These are phyloP conservation scores for Drosophila varians DNA, from an alignment of 1,140 invertebrate species.

Conservation along the genomic window DNA sequence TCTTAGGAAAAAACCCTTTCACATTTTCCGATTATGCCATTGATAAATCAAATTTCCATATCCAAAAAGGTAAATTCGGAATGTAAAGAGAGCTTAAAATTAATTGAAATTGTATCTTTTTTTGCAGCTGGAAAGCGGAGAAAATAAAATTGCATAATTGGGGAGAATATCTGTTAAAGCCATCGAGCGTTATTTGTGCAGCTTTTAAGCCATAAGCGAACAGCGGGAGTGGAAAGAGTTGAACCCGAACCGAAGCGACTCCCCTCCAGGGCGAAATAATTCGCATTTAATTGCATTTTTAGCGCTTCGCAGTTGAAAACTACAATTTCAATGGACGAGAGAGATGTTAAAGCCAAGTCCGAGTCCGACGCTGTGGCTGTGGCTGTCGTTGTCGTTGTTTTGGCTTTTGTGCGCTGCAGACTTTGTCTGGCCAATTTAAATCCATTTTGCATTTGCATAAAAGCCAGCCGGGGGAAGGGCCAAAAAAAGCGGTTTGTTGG, in stretches of 20 bases:
- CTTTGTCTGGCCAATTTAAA: slow-evolving; percentile 54
- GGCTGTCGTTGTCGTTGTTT: slow-evolving; percentile 5
- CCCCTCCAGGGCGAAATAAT: slow-evolving; percentile 18
- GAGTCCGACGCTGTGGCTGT: slow-evolving; percentile 2
- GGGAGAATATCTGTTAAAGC: slow-evolving; percentile 47
- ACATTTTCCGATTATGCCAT: slow-evolving; percentile 9
- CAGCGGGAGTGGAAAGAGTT: slow-evolving; percentile 6
- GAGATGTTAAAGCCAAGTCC: slow-evolving; percentile 45
- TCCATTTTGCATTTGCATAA: slow-evolving; percentile 58
- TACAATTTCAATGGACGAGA: slow-evolving; percentile 36
- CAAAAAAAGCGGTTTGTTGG: slow-evolving; percentile 11
- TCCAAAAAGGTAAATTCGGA: slow-evolving; percentile 26
- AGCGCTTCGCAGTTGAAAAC: slow-evolving; percentile 35
- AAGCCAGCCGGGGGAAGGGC: slow-evolving; percentile 10
- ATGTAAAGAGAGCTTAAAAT: slow-evolving; percentile 64
- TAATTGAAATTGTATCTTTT: slow-evolving; percentile 69
- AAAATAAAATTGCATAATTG: slow-evolving; percentile 67
- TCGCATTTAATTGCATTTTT: slow-evolving; percentile 67
- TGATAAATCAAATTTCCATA: slow-evolving; percentile 50
- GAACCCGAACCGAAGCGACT: slow-evolving; percentile 1
- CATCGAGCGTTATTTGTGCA: slow-evolving; percentile 50
- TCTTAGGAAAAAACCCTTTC: slow-evolving; percentile 54
- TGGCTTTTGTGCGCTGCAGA: slow-evolving; percentile 31
- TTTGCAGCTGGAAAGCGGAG: slow-evolving; percentile 20
- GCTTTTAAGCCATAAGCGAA: slow-evolving; percentile 34